These are phyloP conservation scores for Acleris holmiana DNA, from an alignment of 2,888 invertebrate genomes.

Conservation along the genomic window DNA sequence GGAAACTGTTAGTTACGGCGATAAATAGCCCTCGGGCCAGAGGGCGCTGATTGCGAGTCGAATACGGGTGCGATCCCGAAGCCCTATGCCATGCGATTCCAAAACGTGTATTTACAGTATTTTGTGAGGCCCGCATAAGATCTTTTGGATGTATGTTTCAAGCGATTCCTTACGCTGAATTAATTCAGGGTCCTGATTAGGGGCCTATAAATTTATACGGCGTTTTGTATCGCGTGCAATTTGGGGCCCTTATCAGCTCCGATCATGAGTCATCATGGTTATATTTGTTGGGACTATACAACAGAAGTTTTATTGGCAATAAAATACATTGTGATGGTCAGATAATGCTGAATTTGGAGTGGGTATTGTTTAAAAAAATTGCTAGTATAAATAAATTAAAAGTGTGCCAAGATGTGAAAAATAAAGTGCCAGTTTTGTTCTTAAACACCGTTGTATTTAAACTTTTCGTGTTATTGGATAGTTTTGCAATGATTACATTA, in stretches of 20 bases:
- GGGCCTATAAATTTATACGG: conserved; percentile 27
- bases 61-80: conserved; percentile 29
- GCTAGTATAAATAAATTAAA: too few relatives aligned
- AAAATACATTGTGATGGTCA: background rate
- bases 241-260: conserved; percentile 8
- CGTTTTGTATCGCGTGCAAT: conserved; percentile 18
- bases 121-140: background rate
- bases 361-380: background rate
- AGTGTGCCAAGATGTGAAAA: too few relatives aligned
- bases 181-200: conserved; percentile 19
- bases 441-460: too few relatives aligned
- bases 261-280: conserved; percentile 7
- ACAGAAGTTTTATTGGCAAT: conserved; percentile 1
- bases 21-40: conserved; percentile 34
- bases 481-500: too few relatives aligned
- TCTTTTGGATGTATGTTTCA: background rate
- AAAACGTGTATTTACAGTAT: conserved; percentile 6
- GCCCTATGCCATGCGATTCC: background rate
- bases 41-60: conserved; percentile 33
- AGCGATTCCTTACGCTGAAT: conserved; percentile 3
- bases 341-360: background rate
- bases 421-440: too few relatives aligned
- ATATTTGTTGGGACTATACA: background rate
- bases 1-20: conserved; percentile 36
- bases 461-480: too few relatives aligned